These are phyloP conservation scores for Drosophila willistoni DNA, from an alignment of 1,140 invertebrate species.

Conservation along the genomic window DNA sequence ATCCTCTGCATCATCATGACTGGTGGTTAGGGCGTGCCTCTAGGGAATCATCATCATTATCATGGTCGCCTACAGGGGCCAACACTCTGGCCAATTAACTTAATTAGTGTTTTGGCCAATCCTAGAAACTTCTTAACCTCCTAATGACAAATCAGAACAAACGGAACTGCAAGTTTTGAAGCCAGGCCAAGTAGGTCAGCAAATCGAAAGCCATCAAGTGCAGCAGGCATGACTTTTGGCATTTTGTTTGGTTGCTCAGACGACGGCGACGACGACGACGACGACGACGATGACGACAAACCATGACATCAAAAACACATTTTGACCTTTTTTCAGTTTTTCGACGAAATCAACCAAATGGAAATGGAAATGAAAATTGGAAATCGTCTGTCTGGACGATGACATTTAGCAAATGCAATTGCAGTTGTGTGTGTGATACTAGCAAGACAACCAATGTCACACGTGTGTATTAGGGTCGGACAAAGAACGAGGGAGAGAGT, in stretches of 20 bases:
- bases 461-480: background rate
- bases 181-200: slow-evolving; percentile 54
- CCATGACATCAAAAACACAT: slow-evolving; percentile 42
- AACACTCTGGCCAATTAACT: slow-evolving; percentile 40
- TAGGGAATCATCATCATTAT: slow-evolving; percentile 24
- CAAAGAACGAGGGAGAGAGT: background rate
- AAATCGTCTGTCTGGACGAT: slow-evolving; percentile 13
- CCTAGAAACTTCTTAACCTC: slow-evolving; percentile 37
- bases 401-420: slow-evolving; percentile 15
- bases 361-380: slow-evolving; percentile 19
- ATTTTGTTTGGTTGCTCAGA: slow-evolving; percentile 58
- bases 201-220: slow-evolving; percentile 45
- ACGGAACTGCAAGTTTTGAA: slow-evolving; percentile 11
- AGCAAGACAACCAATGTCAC: slow-evolving; percentile 10
- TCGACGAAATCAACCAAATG: background rate
- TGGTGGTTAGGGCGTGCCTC: slow-evolving; percentile 37
- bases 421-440: background rate
- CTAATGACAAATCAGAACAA: slow-evolving; percentile 13
- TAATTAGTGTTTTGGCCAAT: slow-evolving; percentile 55
- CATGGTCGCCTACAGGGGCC: slow-evolving; percentile 9
- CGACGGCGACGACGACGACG: slow-evolving; percentile 33
- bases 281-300: slow-evolving; percentile 14
- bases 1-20: background rate
- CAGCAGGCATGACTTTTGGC: slow-evolving; percentile 57
- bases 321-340: slow-evolving; percentile 48